These are phyloP conservation scores for Characodon lateralis DNA, from an alignment of 2,797 vertebrate genomes.

Conservation along the genomic window DNA sequence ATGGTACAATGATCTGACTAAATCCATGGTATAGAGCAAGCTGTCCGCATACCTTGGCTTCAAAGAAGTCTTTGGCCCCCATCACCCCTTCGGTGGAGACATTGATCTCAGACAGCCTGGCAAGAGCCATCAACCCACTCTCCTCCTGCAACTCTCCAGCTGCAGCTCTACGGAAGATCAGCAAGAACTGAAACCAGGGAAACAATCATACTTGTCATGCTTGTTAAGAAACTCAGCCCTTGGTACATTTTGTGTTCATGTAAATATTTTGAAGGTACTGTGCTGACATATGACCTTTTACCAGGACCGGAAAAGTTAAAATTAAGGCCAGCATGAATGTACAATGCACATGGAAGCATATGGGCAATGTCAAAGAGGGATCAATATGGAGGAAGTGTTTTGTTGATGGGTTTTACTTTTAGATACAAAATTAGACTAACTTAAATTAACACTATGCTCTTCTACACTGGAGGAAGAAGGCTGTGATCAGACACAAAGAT, in stretches of 20 bases:
- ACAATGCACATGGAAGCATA: background rate
- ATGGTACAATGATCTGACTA: background rate
- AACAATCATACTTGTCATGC: background rate
- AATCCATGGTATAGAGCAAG: background rate
- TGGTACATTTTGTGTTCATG: background rate
- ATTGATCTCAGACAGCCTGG: conserved; percentile 92
- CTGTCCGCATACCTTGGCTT: conserved; percentile 89
- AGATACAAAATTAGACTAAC: background rate
- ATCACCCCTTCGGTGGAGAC: conserved; percentile 92
- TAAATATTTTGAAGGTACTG: background rate
- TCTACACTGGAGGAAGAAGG: too few species aligned
- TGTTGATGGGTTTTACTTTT: background rate
- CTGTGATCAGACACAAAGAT: too few species aligned
- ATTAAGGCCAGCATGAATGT: background rate
- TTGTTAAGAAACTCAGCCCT: background rate
- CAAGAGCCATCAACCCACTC: conserved; percentile 91
- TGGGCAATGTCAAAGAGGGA: background rate
- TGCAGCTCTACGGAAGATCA: conserved; percentile 93
- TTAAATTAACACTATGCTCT: too few species aligned
- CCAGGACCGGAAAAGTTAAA: background rate
- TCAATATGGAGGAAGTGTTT: background rate
- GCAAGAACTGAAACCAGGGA: conserved; percentile 83
- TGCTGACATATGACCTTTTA: background rate
- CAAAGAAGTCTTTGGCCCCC: conserved; percentile 95
- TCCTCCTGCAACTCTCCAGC: conserved; percentile 92